Base-by-base conservation (phyloP, 2,797 vertebrate genomes). In the Sebastes oblongus region DNA sequence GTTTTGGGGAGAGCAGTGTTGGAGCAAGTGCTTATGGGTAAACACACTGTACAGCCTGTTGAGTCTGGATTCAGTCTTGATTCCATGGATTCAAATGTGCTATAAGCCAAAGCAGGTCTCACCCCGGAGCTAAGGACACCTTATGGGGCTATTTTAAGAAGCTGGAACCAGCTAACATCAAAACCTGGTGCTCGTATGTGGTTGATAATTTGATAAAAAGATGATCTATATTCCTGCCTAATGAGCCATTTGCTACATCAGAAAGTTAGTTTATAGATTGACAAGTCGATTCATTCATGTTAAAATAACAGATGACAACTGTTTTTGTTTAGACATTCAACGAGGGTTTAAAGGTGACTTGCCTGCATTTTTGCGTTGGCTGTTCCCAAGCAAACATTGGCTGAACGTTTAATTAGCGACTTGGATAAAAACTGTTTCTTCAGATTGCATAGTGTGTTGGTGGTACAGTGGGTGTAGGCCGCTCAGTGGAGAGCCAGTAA, bases 1-100 rank as follows among this genome's bases (percentile, higher is more conserved):
- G 62, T 81, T 84, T 73, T 24, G 6, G 25, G 55, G 52, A 29
- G 32, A 82, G 86, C 29, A 22, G 16, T 66, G 24, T 13, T 56
- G 34, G 69, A 66, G 29, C 76, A 72, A 67, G 80, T 90, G 86
- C 69, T 88, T 83, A 74, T 90, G 84, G 80, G 60, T 89, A 83
- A 91, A 88, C 16, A 50, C 46, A 25, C n/a, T 18, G 8, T 60
- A 52, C 22, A 22, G 55, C 46, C 20, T 6, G 72, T 66, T 67
- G n/a, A 36, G 30, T 32, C 11, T 54, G 52, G 34, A 59, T 77
- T 55, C 65, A 12, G 25, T 61, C 27, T 58, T 22, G 29, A 62
- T 25, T 67, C 27, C 4, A 8, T 34, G 16, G 8, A 46, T 61
- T 8, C 13, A 50, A 14, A 67, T 70, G 16, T 56, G 12, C 2